Evolutionary conservation across 1,140 invertebrate genomes (phyloP).

Genomic region (Trichomalopsis sarcophagae): DNA sequence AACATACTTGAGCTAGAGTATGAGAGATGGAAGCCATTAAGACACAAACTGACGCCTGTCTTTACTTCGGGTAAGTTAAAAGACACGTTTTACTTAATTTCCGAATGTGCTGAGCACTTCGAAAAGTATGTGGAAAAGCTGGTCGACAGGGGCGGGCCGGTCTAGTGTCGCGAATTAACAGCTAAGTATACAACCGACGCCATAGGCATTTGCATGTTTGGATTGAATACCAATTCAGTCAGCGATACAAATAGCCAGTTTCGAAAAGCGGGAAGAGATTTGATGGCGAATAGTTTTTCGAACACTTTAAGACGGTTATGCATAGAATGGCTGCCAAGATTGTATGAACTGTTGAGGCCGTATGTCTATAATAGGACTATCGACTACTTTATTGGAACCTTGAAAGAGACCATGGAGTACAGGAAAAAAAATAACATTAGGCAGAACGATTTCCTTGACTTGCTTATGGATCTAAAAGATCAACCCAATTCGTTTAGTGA

Average conservation of each 20-base stretch:
- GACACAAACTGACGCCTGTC: slow-evolving; percentile 72
- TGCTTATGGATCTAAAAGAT: slow-evolving; percentile 74
- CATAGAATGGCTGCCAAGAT: slow-evolving; percentile 38
- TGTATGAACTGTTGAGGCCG: slow-evolving; percentile 52
- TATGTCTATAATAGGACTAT: slow-evolving; percentile 61
- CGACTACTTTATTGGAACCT: slow-evolving; percentile 69
- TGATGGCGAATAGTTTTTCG: slow-evolving; percentile 7
- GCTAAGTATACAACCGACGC: slow-evolving; percentile 75
- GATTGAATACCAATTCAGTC: slow-evolving; percentile 74
- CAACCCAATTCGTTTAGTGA: slow-evolving; percentile 54
- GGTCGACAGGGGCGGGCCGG: slow-evolving; percentile 66
- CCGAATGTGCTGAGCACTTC: slow-evolving; percentile 69
- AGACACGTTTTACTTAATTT: slow-evolving; percentile 73
- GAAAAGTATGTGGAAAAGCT: slow-evolving; percentile 65
- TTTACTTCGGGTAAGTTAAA: slow-evolving; percentile 75
- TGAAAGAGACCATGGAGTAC: slow-evolving; percentile 69
- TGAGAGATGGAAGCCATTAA: slow-evolving; percentile 73
- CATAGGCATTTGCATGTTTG: slow-evolving; percentile 77
- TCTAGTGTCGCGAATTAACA: slow-evolving; percentile 73
- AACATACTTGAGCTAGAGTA: slow-evolving; percentile 67
- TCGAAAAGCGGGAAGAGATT: slow-evolving; percentile 63
- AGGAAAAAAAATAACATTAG: slow-evolving; percentile 70
- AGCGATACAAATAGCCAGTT: slow-evolving; percentile 73
- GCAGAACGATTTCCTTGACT: slow-evolving; percentile 76
- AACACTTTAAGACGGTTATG: neutral